These are phyloP conservation scores for Philaenus spumarius DNA, from an alignment of 1,140 invertebrate genomes.

Conservation along the genomic window DNA sequence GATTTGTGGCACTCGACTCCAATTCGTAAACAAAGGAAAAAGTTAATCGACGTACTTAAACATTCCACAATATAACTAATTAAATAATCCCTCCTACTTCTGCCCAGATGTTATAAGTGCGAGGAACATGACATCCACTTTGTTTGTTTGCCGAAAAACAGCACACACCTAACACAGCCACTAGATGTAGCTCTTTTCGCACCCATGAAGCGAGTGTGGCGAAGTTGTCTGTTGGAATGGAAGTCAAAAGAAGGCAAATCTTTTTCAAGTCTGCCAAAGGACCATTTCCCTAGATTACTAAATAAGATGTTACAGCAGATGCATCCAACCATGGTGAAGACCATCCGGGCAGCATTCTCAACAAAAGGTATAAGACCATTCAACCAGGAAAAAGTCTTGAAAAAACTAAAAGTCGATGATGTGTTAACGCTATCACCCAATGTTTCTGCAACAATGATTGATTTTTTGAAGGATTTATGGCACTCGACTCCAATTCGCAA, in stretches of 20 bases:
- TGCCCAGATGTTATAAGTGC: slow-evolving; percentile 32
- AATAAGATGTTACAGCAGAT: neutral
- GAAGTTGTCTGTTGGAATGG: slow-evolving; percentile 34
- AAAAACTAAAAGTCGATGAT: neutral
- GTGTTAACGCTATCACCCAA: neutral
- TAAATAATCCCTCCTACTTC: too few relatives aligned
- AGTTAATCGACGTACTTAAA: too few relatives aligned
- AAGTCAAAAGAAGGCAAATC: slow-evolving; percentile 20
- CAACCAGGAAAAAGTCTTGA: neutral
- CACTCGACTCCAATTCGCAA: neutral
- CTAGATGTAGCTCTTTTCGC: slow-evolving; percentile 39
- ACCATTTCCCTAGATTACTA: slow-evolving; percentile 1
- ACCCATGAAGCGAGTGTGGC: slow-evolving; percentile 38
- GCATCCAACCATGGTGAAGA: neutral
- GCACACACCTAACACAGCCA: slow-evolving; percentile 40
- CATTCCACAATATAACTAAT: too few relatives aligned
- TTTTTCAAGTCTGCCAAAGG: slow-evolving; percentile 7
- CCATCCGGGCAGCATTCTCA: neutral
- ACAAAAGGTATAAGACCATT: neutral
- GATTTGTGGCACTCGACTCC: neutral
- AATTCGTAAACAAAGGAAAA: neutral
- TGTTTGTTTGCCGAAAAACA: slow-evolving; percentile 38
- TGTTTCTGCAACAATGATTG: neutral
- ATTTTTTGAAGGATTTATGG: neutral
- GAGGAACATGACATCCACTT: slow-evolving; percentile 37